Base-by-base conservation (phyloP, 2,797 vertebrate species). In the Anisognathus igniventris region DNA sequence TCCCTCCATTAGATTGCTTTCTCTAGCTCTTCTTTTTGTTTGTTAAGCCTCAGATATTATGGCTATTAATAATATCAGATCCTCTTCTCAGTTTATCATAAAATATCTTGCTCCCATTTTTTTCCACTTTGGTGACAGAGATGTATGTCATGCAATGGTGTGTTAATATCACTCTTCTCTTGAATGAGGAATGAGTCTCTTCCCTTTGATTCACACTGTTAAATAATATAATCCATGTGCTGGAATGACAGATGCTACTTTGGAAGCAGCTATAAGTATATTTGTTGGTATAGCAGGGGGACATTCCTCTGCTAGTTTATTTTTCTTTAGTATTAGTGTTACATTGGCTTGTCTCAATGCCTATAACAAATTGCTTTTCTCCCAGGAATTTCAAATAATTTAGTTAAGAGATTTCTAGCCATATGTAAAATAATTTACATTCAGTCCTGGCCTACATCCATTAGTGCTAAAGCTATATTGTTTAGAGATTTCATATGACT, bases 31-130 rank as follows among this genome's bases (percentile, higher is more conserved):
- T 64, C 7, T 45, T 60, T 57, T 57, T 72, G 22, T 80, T 96
- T 53, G 58, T 61, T 92, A 93, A 95, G 71, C 68, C 57, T 85
- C 76, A 91, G 85, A 92, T 74, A 74, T 92, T 76, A 64, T 72
- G 48, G n/a, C 67, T 95, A 83, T 96, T 97, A 97, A 92, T 97
- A 97, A 92, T 96, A 88, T 93, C 77, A 89, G 92, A 93, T 95
- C 79, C 56, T 79, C 74, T 96, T 95, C 88, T 93, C 80, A 87
- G 81, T 82, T 89, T 94, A 61, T 97, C 96, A 91, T 96, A 72
- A 97, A 97, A 97, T 92, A 96, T 97, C 96, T 97, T 97, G 95
- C 91, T 96, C 80, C 78, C 93, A 92, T 95, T 97, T 97, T 96
- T 96, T 90, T 93, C 94, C 85, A 93, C n/a, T 95, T 74, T 90